A percentile compares a stretch with the other conserved stretches of the same genome.
Conservation (phyloP, 2,113 vertebrate species). For the Chauna torquata region DNA sequence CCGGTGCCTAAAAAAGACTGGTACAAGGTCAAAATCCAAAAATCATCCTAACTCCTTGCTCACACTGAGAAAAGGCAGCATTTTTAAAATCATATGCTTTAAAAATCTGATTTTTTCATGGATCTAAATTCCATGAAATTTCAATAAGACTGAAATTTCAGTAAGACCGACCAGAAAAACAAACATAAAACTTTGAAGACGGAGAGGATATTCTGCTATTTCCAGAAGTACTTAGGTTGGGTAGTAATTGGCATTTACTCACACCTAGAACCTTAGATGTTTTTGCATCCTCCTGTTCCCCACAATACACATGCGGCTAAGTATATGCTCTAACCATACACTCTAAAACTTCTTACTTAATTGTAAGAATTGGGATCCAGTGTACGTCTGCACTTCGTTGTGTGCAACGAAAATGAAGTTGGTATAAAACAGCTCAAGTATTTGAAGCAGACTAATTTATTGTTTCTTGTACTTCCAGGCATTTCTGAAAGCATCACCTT, state of each 20-base stretch:
- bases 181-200: background rate
- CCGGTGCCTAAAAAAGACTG: background rate
- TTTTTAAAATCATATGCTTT: background rate
- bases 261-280: background rate
- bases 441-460: background rate
- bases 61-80: background rate
- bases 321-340: background rate
- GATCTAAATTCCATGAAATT: background rate
- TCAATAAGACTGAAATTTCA: background rate
- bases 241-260: background rate
- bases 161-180: background rate
- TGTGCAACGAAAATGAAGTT: background rate
- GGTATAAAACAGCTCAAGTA: background rate
- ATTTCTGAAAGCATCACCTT: background rate
- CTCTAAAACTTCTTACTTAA: background rate
- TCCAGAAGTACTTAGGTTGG: background rate
- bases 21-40: background rate
- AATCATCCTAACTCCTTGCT: background rate
- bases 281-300: background rate
- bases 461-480: background rate
- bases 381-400: background rate
- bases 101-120: background rate
- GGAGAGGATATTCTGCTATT: background rate
- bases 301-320: background rate
- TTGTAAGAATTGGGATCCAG: background rate